Evolutionary conservation across 2,113 vertebrate genomes (phyloP), one percentile per base, ranked within the genome.

Genomic region (Salminus brasiliensis): DNA sequence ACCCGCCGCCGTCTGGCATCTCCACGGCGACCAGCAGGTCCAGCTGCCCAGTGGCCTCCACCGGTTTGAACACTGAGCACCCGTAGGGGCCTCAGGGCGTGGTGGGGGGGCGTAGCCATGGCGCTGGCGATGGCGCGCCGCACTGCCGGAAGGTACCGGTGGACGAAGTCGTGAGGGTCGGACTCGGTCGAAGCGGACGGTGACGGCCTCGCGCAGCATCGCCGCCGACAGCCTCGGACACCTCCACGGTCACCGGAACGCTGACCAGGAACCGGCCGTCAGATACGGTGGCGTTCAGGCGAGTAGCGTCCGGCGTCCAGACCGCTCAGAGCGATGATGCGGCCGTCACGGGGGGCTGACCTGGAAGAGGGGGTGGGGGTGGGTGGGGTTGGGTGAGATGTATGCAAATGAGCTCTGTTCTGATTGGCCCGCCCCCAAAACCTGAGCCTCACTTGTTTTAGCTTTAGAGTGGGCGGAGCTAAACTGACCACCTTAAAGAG

Each of bases 31-130:
- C 92, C 0, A 99, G 93, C 94, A 99, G 93, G 87, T 99, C 98
- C n/a, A 99, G 94, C 81, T 99, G 96, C 32, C 86, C 89, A 0
- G 95, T 96, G 72, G 95, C 95, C 0, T 93, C 91, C 12, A 98
- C 97, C 0, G 98, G 96, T 89, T n/a, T 99, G 98, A 84, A 99
- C 91, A 45, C 98, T 98, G 87, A 99, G 95, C 86, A 99, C 92
- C 82, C 92, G 97, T 27, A 99, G 88, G n/a, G 23, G 85, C 91
- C 81, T 98, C 96, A 66, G 95, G 94, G 16, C 95, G n/a, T n/a
- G 94, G 65, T 96, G 5, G 2, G 52, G 52, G 6, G 52, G 94
- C 0, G 96, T 94, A 0, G 95, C 91, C 12, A 98, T 95, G 0
- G 92, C 94, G 0, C 92, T 93, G 41, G 93, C 84, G 70, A 99